A percentile compares a stretch with the other conserved stretches of the same genome.
Conservation (phyloP, 2,113 vertebrate genomes). For the Myrmophylax atrothorax region DNA sequence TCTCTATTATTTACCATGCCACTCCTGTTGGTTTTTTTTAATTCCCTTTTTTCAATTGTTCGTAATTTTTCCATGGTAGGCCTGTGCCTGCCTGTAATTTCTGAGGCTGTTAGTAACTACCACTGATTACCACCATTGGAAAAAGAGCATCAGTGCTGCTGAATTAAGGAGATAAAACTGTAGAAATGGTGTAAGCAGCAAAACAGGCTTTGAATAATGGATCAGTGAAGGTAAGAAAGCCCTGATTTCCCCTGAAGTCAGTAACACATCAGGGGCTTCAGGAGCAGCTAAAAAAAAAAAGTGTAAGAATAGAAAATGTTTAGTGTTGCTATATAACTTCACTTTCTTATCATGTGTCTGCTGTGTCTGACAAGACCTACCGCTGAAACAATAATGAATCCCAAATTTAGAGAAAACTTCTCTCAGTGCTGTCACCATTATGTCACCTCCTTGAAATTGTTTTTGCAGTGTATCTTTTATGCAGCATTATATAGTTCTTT, state of each 20-base stretch:
- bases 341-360: not conserved
- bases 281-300: not conserved
- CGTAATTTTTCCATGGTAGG: not conserved
- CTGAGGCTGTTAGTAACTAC: not conserved
- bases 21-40: fast-evolving
- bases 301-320: not conserved
- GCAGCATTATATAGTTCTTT: not conserved
- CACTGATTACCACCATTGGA: not conserved
- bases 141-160: not conserved
- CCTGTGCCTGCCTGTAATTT: not conserved
- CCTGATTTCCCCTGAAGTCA: not conserved
- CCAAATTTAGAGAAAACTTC: not conserved
- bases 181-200: not conserved
- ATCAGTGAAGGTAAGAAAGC: not conserved
- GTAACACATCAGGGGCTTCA: not conserved
- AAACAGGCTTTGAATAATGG: not conserved
- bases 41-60: not conserved
- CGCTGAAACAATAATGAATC: not conserved
- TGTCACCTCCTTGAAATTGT: not conserved
- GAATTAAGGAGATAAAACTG: not conserved
- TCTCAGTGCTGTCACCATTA: not conserved
- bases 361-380: not conserved
- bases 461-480: not conserved
- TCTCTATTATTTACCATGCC: not conserved
- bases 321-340: not conserved